phyloP scores from a whole-genome alignment of 2,113 vertebrate species.

The Lonchura striata region DNA sequence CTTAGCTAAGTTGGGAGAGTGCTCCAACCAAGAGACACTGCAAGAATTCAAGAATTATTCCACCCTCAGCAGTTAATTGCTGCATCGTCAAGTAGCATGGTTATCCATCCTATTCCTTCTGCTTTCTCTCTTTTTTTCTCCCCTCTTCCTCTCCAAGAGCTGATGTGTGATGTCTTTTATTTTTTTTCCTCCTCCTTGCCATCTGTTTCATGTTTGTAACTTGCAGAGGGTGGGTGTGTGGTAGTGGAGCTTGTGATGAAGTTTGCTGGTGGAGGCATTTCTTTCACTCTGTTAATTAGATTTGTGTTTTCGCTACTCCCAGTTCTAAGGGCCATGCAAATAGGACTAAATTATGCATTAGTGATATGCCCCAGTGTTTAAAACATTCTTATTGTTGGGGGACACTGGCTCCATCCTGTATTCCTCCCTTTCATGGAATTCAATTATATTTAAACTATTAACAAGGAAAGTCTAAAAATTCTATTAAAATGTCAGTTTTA shows the following conservation, averaged over 20 bases:
- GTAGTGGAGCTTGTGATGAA: slow-evolving; percentile 47
- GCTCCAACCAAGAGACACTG: neutral
- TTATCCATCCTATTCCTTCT: slow-evolving; percentile 60
- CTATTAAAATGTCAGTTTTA: slow-evolving; percentile 71
- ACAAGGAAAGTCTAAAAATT: slow-evolving; percentile 63
- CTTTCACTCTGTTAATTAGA: slow-evolving; percentile 60
- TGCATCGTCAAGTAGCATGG: slow-evolving; percentile 36
- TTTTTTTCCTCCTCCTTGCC: slow-evolving; percentile 46
- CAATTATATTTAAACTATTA: slow-evolving; percentile 68
- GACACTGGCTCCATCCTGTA: neutral
- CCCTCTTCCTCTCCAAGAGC: slow-evolving; percentile 18
- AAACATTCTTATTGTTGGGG: slow-evolving; percentile 33
- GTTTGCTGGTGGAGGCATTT: slow-evolving; percentile 61
- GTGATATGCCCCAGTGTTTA: slow-evolving; percentile 12
- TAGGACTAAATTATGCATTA: slow-evolving; percentile 36
- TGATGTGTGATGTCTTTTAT: slow-evolving; percentile 42
- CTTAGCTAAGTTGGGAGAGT: slow-evolving; percentile 36
- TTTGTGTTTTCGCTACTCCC: slow-evolving; percentile 46
- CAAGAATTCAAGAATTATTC: slow-evolving; percentile 60
- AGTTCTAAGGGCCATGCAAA: slow-evolving; percentile 55
- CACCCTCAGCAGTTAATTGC: slow-evolving; percentile 66
- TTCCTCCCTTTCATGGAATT: slow-evolving; percentile 43
- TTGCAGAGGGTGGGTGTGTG: slow-evolving; percentile 47
- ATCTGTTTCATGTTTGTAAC: slow-evolving; percentile 59
- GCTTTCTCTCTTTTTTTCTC: neutral